Percentiles rank a stretch among this genome's conserved stretches.
Conservation (phyloP, 2,113 vertebrate genomes). For the Globicephala melas region DNA sequence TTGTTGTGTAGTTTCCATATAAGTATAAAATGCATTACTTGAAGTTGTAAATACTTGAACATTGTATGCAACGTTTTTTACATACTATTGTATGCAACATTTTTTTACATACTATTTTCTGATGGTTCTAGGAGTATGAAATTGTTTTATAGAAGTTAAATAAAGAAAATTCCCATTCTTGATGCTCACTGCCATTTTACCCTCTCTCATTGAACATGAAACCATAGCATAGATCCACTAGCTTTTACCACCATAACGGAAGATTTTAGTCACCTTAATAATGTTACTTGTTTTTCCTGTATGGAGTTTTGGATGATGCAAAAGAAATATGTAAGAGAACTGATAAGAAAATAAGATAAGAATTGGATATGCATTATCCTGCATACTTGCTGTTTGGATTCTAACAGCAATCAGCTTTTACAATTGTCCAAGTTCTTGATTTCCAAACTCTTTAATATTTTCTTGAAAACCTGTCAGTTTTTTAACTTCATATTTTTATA, state of each 20-base stretch:
- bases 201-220: not conserved
- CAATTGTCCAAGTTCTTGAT: not conserved
- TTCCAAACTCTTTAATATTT: not conserved
- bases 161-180: not conserved
- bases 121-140: not conserved
- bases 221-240: not conserved
- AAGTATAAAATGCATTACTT: not conserved
- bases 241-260: not conserved
- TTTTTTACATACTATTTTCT: not conserved
- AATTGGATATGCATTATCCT: not conserved
- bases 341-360: not conserved
- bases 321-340: not conserved
- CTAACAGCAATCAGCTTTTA: not conserved
- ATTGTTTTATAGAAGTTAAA: not conserved
- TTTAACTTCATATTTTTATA: not conserved
- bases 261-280: not conserved
- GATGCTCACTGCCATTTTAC: not conserved
- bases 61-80: not conserved
- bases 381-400: not conserved
- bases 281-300: not conserved
- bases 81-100: not conserved
- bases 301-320: not conserved
- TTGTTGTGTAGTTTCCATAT: not conserved
- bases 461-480: not conserved
- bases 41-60: not conserved